Evolutionary conservation across 2,797 vertebrate genomes (phyloP).

Genomic region (Aplochiton taeniatus): DNA sequence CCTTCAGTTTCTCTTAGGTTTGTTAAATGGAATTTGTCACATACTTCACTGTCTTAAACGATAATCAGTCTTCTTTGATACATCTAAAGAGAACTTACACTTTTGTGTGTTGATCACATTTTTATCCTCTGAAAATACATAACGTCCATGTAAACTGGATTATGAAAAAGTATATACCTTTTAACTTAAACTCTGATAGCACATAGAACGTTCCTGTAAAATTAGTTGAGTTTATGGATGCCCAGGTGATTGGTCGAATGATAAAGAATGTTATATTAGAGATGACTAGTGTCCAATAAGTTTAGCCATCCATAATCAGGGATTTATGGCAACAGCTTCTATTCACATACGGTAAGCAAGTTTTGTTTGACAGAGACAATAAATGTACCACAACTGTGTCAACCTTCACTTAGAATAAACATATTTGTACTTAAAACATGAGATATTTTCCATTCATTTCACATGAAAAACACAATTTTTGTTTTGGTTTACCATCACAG

Average conservation of each 20-base stretch:
- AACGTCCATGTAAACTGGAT: too few species aligned
- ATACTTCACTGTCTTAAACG: slow-evolving; percentile 20
- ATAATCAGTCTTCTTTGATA: slow-evolving; percentile 21
- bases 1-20: slow-evolving; percentile 12
- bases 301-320: slow-evolving; percentile 18
- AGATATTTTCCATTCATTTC: background rate
- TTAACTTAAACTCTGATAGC: too few species aligned
- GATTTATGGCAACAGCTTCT: slow-evolving; percentile 28
- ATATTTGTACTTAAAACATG: too few species aligned
- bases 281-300: slow-evolving; percentile 28
- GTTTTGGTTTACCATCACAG: too few species aligned
- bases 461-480: slow-evolving; percentile 27
- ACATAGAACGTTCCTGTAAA: too few species aligned
- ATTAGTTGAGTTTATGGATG: too few species aligned
- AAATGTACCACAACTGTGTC: slow-evolving; percentile 31
- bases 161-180: too few species aligned
- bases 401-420: too few species aligned
- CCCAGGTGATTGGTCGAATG: too few species aligned
- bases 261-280: slow-evolving; percentile 2
- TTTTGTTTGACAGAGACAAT: background rate
- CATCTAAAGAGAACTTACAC: slow-evolving; percentile 1
- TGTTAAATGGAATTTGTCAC: slow-evolving; percentile 20
- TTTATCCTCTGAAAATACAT: background rate
- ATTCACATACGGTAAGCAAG: slow-evolving; percentile 31
- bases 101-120: background rate